These are phyloP conservation scores for Pterois miles DNA, from an alignment of 2,797 vertebrate species.

Conservation along the genomic window DNA sequence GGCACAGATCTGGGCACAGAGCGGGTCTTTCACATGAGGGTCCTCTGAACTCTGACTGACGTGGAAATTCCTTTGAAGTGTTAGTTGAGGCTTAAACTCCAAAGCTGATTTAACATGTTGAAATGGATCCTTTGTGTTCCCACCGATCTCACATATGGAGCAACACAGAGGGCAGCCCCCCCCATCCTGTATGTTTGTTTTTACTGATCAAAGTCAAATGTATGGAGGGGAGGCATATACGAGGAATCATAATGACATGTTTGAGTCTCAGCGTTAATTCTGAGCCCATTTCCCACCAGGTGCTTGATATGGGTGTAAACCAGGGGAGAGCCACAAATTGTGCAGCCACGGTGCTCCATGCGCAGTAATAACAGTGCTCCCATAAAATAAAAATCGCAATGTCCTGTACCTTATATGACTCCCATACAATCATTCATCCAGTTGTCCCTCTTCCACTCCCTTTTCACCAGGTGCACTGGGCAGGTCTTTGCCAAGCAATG, in stretches of 20 bases:
- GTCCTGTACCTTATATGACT: constrained; percentile 6
- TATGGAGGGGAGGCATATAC: constrained; percentile 19
- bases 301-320: constrained; percentile 63
- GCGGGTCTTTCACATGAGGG: constrained; percentile 55
- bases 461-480: constrained; percentile 55
- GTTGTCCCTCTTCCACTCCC: constrained; percentile 25
- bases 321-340: constrained; percentile 49
- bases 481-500: constrained; percentile 47
- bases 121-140: constrained; percentile 62
- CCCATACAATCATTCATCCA: constrained; percentile 19
- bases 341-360: constrained; percentile 42
- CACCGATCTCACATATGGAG: constrained; percentile 24
- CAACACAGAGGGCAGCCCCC: background rate
- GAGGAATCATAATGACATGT: constrained; percentile 66
- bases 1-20: constrained; percentile 62
- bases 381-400: constrained; percentile 50
- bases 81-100: constrained; percentile 38
- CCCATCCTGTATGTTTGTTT: constrained; percentile 24
- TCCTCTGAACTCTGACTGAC: constrained; percentile 67
- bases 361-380: constrained; percentile 66
- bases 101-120: constrained; percentile 53
- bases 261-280: constrained; percentile 62
- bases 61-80: constrained; percentile 59
- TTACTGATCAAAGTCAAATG: constrained; percentile 43
- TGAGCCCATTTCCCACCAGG: constrained; percentile 66